Conservation (phyloP, 2,888 invertebrate genomes). For the Pimpla rufipes region DNA sequence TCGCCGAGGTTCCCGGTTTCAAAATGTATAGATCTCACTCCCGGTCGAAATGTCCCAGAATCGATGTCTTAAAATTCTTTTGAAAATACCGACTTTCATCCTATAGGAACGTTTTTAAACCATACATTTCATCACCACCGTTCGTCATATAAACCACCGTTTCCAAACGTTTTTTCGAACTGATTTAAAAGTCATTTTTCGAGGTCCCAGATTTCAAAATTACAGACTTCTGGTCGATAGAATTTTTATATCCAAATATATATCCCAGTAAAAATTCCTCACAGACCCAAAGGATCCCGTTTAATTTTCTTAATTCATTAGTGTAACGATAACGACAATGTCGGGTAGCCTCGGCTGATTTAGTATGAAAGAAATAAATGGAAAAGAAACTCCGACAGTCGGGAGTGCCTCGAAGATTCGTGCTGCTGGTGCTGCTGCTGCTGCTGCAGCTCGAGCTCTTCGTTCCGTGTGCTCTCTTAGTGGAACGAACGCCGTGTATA, state of each 20-base stretch:
- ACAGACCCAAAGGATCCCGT: not conserved
- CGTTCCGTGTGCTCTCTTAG: slow-evolving; percentile 54
- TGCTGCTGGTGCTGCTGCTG: not conserved
- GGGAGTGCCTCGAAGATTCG: slow-evolving; percentile 57
- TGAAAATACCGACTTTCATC: no score
- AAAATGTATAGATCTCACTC: no score
- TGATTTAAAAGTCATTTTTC: no score
- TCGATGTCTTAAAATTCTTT: no score
- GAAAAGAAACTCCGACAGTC: slow-evolving; percentile 48
- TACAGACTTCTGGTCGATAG: no score
- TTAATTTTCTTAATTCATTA: not conserved
- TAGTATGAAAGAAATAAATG: slow-evolving; percentile 3
- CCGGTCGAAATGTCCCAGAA: no score
- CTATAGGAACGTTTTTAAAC: no score
- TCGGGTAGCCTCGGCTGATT: not conserved
- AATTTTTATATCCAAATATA: not conserved
- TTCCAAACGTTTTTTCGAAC: no score
- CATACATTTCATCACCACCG: no score
- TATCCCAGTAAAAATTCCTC: not conserved
- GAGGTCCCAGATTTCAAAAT: no score
- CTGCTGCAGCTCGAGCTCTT: slow-evolving; percentile 19
- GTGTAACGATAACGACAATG: not conserved
- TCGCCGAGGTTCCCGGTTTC: no score
- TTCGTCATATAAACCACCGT: no score
- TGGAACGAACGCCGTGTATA: slow-evolving; percentile 67